Percentiles rank a stretch among this genome's conserved stretches.
Conservation (phyloP, 1,140 invertebrate genomes). For the silkworm (Bombyx mori) region ASM3026992v2 NC_085121.1:11860501-11861000, state of each 20-base stretch:
- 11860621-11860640: slow-evolving; percentile 91
- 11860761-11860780: slow-evolving; percentile 86
- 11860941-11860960: slow-evolving; percentile 64
- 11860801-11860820: slow-evolving; percentile 81
- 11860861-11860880: slow-evolving; percentile 46
- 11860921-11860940: slow-evolving; percentile 58
- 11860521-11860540: too few species aligned
- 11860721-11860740: slow-evolving; percentile 87
- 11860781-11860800: slow-evolving; percentile 91
- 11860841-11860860: slow-evolving; percentile 54
- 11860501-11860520: too few species aligned
- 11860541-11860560: background rate
- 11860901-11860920: slow-evolving; percentile 54
- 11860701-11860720: slow-evolving; percentile 92
- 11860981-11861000: slow-evolving; percentile 56
- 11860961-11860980: slow-evolving; percentile 63
- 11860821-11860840: slow-evolving; percentile 57
- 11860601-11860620: slow-evolving; percentile 94
- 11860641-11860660: slow-evolving; percentile 90
- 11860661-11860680: slow-evolving; percentile 84
- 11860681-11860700: slow-evolving; percentile 88
- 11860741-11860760: slow-evolving; percentile 94
- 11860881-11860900: slow-evolving; percentile 46
- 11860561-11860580: slow-evolving; percentile 7
- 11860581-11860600: slow-evolving; percentile 79